Conservation (phyloP, 2,888 invertebrate genomes). For the Lepidochrysops patricia region DNA sequence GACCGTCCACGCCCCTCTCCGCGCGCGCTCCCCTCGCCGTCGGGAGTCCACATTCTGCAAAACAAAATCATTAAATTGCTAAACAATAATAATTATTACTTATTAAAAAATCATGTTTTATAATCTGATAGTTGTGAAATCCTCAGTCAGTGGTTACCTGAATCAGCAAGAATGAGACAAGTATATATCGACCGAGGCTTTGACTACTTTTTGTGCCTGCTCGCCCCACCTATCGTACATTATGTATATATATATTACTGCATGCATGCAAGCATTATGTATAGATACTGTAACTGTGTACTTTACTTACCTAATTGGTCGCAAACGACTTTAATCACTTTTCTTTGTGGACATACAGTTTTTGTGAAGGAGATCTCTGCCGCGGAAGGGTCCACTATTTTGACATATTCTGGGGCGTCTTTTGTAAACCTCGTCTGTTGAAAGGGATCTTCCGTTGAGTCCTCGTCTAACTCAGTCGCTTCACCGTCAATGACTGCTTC, state of each 20-base stretch:
- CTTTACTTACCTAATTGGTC: conserved; percentile 80
- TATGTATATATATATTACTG: no score
- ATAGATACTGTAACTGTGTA: no score
- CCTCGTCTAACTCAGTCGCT: conserved; percentile 62
- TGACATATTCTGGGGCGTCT: conserved; percentile 77
- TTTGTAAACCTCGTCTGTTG: conserved; percentile 48
- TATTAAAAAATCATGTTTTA: no score
- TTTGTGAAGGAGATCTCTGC: conserved; percentile 87
- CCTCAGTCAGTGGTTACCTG: no score
- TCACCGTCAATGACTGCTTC: conserved; percentile 79
- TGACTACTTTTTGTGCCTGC: no score
- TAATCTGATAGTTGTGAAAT: no score
- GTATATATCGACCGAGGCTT: no score
- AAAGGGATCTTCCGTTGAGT: conserved; percentile 47
- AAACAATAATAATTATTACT: not conserved
- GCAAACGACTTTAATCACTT: conserved; percentile 87
- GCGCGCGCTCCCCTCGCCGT: conserved; percentile 70
- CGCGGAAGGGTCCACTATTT: conserved; percentile 87
- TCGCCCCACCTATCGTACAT: no score
- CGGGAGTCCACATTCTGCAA: conserved; percentile 80
- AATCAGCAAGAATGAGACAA: no score
- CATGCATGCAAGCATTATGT: no score
- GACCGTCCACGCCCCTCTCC: conserved; percentile 60
- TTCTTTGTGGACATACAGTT: conserved; percentile 81
- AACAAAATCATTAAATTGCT: not conserved